Conservation (phyloP, 2,888 invertebrate genomes). For the Ectobius pallidus region DNA sequence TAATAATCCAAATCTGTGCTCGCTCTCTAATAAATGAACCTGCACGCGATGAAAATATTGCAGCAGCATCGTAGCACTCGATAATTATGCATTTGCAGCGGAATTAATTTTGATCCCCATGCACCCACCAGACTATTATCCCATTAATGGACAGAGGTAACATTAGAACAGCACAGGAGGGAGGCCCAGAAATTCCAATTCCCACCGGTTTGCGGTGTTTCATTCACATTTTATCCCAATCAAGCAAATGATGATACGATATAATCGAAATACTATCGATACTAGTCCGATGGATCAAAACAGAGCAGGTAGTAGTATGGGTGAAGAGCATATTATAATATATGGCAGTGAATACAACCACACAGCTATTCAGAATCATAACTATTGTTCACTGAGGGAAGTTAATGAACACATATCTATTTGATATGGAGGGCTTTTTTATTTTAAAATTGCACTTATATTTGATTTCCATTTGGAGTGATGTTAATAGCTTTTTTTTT, state of each 20-base stretch:
- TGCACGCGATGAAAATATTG: background rate
- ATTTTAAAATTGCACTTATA: no score
- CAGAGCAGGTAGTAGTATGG: no score
- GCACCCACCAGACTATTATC: background rate
- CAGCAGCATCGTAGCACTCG: background rate
- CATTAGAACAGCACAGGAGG: background rate
- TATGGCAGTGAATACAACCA: no score
- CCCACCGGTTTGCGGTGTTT: background rate
- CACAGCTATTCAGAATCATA: no score
- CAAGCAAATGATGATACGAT: background rate
- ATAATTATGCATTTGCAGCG: slow-evolving; percentile 8
- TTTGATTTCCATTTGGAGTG: no score
- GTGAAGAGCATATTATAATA: no score
- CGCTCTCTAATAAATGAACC: slow-evolving; percentile 8
- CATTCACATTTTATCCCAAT: slow-evolving; percentile 5
- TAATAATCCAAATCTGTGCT: no score
- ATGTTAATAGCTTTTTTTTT: no score
- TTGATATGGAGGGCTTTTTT: no score
- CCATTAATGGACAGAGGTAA: slow-evolving; percentile 8
- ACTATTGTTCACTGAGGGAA: no score
- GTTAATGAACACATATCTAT: no score
- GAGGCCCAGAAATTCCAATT: background rate
- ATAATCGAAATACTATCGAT: background rate
- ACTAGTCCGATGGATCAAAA: background rate
- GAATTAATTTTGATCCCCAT: slow-evolving; percentile 2